These are phyloP conservation scores for Phataginus tetradactyla DNA, from an alignment of 2,797 vertebrate genomes.

Conservation along the genomic window DNA sequence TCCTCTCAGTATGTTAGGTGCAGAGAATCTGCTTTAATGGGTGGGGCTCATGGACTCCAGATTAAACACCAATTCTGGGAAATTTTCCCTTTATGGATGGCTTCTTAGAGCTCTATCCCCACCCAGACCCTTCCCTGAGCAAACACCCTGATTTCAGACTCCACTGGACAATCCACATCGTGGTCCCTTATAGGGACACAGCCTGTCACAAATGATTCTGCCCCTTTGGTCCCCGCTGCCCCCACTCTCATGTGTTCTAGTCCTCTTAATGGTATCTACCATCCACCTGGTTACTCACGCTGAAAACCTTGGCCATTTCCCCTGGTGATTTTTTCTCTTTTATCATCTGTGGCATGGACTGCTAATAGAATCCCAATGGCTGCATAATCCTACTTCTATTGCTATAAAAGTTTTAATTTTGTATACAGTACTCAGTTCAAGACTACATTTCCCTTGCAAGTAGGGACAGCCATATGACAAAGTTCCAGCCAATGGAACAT, in stretches of 20 bases:
- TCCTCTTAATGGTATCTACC: neutral
- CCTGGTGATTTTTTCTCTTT: neutral
- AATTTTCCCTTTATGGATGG: neutral
- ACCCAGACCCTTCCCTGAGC: neutral
- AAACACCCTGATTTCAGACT: neutral
- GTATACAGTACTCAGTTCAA: neutral
- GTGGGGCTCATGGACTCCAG: neutral
- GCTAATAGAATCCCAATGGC: neutral
- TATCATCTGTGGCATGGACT: neutral
- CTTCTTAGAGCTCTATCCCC: neutral
- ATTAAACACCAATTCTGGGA: neutral
- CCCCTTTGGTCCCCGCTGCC: too few species aligned
- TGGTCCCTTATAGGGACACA: neutral
- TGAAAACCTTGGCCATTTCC: neutral
- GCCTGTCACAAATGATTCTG: neutral
- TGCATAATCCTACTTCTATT: neutral
- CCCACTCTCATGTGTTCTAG: too few species aligned
- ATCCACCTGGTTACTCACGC: neutral
- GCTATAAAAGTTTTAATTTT: neutral
- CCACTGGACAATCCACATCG: neutral
- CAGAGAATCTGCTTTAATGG: neutral
- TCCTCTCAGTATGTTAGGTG: neutral
- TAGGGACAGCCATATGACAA: neutral
- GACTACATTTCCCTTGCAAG: neutral
- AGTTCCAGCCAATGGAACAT: neutral